Conservation (phyloP, 2,888 invertebrate species). For the Clitarchus hookeri region DNA sequence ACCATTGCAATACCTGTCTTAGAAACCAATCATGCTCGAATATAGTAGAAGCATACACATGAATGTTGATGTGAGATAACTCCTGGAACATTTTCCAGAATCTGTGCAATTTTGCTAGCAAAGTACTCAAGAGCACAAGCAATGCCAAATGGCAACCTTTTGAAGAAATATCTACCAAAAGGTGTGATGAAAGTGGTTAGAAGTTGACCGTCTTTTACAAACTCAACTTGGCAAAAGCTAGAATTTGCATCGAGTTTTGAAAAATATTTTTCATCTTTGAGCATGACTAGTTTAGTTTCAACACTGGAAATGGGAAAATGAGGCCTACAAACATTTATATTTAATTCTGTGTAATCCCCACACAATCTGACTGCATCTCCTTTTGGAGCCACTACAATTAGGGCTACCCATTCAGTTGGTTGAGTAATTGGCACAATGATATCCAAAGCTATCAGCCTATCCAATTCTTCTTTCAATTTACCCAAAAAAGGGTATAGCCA, state of each 20-base stretch:
- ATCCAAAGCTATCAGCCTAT: background rate
- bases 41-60: too few relatives aligned
- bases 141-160: too few relatives aligned
- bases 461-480: too few relatives aligned
- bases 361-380: background rate
- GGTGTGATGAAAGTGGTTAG: background rate
- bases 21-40: too few relatives aligned
- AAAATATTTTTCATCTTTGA: background rate
- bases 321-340: background rate
- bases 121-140: too few relatives aligned
- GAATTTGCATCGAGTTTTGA: background rate
- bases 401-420: background rate
- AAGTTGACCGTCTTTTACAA: background rate
- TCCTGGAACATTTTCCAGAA: too few relatives aligned
- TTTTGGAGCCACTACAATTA: background rate
- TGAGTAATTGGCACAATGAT: background rate
- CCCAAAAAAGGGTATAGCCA: background rate
- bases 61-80: too few relatives aligned
- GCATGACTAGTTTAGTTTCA: background rate
- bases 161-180: too few relatives aligned
- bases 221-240: background rate
- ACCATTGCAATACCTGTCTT: too few relatives aligned
- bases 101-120: too few relatives aligned
- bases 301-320: background rate
- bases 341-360: background rate